phyloP scores from a whole-genome alignment of 2,113 vertebrate genomes.

The Aspidoscelis tigris region DNA sequence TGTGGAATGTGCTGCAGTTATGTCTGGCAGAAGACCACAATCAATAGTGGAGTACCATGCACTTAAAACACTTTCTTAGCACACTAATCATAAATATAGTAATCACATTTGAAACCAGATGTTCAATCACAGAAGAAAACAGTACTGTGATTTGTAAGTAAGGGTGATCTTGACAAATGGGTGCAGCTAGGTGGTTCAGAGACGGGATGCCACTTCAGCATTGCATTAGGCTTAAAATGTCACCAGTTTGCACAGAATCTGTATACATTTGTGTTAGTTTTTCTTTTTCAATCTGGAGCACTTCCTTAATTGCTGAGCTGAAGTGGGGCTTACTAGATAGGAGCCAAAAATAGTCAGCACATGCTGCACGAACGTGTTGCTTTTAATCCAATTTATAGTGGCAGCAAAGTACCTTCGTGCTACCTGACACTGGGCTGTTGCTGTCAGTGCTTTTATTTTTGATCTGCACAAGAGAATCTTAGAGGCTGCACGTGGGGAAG shows the following conservation, averaged over 20 bases:
- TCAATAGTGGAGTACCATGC: background rate
- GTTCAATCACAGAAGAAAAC: no score
- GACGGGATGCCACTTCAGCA: background rate
- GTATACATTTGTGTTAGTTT: background rate
- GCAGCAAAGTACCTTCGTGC: conserved; percentile 9
- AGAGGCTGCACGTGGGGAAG: background rate
- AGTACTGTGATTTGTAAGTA: background rate
- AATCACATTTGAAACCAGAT: background rate
- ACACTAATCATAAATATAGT: no score
- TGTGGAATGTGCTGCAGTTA: background rate
- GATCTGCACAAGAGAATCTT: background rate
- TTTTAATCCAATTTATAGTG: conserved; percentile 27
- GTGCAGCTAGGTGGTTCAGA: background rate
- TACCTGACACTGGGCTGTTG: conserved; percentile 2
- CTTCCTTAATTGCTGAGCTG: conserved; percentile 27
- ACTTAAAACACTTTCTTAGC: background rate
- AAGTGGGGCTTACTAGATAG: background rate
- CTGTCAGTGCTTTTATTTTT: conserved; percentile 7
- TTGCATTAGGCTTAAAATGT: background rate
- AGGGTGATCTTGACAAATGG: background rate
- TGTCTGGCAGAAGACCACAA: background rate
- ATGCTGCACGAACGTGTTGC: conserved; percentile 5
- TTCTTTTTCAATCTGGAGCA: background rate
- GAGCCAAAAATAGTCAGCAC: conserved; percentile 18
- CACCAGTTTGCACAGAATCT: background rate